Conservation (phyloP, 1,140 invertebrate genomes). For the Pararge aegeria region DNA sequence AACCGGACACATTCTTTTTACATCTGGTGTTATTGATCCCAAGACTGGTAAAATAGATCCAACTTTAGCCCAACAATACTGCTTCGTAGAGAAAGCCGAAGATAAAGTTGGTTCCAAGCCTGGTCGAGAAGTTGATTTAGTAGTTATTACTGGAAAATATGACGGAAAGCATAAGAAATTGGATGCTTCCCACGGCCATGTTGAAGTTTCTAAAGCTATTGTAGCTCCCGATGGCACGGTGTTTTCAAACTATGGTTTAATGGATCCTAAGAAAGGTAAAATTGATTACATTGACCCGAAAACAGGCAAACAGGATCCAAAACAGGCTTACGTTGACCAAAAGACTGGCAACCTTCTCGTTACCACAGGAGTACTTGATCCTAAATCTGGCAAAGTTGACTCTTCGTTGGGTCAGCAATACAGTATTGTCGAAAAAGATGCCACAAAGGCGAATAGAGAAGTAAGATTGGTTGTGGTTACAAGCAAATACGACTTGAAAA, state of each 20-base stretch:
- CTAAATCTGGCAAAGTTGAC: conserved; percentile 80
- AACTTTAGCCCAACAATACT: conserved; percentile 79
- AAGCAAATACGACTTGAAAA: conserved; percentile 80
- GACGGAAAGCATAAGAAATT: conserved; percentile 81
- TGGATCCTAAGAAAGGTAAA: conserved; percentile 78
- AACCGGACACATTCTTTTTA: conserved; percentile 79
- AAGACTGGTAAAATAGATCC: conserved; percentile 80
- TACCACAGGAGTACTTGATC: conserved; percentile 78
- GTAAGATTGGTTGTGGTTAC: conserved; percentile 80
- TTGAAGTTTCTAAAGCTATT: conserved; percentile 80
- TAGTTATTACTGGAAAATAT: conserved; percentile 81
- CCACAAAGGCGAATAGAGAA: conserved; percentile 79
- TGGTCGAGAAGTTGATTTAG: conserved; percentile 75
- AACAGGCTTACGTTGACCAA: conserved; percentile 79
- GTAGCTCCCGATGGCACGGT: conserved; percentile 79
- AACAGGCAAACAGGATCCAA: conserved; percentile 79
- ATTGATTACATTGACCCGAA: conserved; percentile 80
- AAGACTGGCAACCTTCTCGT: conserved; percentile 81
- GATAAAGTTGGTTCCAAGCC: conserved; percentile 66
- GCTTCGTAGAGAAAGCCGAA: conserved; percentile 66
- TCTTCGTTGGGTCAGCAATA: conserved; percentile 78
- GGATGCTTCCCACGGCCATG: conserved; percentile 79
- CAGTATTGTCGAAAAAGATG: conserved; percentile 79
- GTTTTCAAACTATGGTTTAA: conserved; percentile 79
- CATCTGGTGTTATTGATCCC: conserved; percentile 78